A percentile compares a stretch with the other conserved stretches of the same genome.
These are phyloP conservation scores for Drosophila subpulchrella DNA, from an alignment of 1,140 invertebrate species.

Conservation along the genomic window DNA sequence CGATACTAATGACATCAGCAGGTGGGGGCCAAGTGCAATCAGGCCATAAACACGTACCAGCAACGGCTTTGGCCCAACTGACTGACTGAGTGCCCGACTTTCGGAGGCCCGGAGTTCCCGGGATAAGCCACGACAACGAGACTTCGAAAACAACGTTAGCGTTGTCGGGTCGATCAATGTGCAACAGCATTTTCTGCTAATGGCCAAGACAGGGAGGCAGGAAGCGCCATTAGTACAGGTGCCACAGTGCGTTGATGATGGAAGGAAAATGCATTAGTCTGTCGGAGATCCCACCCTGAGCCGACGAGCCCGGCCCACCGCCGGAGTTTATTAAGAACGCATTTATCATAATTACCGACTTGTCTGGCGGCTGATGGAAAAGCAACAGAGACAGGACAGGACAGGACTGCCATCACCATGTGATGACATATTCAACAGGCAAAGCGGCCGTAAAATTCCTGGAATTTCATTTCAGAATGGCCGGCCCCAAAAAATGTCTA, in stretches of 20 bases:
- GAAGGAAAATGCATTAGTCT: constrained; percentile 64
- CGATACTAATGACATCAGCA: constrained; percentile 59
- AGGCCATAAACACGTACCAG: constrained; percentile 54
- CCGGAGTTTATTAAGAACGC: constrained; percentile 65
- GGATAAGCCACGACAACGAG: not conserved
- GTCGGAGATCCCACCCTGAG: constrained; percentile 15
- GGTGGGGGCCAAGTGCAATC: constrained; percentile 44
- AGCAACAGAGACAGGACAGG: not conserved
- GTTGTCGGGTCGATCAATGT: constrained; percentile 46
- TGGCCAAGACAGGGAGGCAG: constrained; percentile 55
- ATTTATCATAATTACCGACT: constrained; percentile 77
- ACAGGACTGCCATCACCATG: constrained; percentile 1
- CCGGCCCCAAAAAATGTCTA: constrained; percentile 55
- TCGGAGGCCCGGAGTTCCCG: constrained; percentile 4
- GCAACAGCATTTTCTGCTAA: constrained; percentile 62
- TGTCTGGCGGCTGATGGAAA: constrained; percentile 9
- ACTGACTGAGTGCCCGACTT: constrained; percentile 43
- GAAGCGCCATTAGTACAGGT: constrained; percentile 73
- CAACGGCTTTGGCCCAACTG: constrained; percentile 6
- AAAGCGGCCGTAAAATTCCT: constrained; percentile 52
- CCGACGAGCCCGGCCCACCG: constrained; percentile 13
- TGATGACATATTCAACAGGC: constrained; percentile 66
- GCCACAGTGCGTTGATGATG: constrained; percentile 31
- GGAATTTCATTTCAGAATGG: constrained; percentile 63
- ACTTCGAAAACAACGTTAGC: constrained; percentile 23